Evolutionary conservation across 1,140 invertebrate species (phyloP).

Genomic region (Ditylenchus dipsaci): DNA sequence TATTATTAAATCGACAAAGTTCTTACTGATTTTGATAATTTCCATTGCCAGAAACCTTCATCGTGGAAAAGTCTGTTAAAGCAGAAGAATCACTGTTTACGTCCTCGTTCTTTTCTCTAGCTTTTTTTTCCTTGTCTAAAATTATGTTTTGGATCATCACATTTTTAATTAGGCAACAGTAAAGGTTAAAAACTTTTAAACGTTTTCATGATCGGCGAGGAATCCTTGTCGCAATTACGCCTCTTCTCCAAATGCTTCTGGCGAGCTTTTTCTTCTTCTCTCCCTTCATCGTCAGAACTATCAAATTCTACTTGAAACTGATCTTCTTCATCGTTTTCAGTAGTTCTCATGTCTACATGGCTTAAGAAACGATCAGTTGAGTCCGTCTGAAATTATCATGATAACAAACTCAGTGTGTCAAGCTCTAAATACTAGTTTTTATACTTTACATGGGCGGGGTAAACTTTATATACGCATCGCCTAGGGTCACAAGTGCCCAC

Average conservation of each 20-base stretch:
- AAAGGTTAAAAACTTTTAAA: no score
- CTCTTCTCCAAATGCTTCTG: constrained; percentile 3
- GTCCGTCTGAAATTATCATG: constrained; percentile 11
- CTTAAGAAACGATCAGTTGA: constrained; percentile 34
- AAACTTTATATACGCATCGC: not conserved
- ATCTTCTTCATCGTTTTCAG: constrained; percentile 44
- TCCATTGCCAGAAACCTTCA: not conserved
- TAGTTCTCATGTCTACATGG: constrained; percentile 39
- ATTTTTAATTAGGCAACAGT: no score
- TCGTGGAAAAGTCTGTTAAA: not conserved
- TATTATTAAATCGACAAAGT: no score
- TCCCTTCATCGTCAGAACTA: constrained; percentile 41
- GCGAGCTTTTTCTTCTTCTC: constrained; percentile 25
- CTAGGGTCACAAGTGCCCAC: no score
- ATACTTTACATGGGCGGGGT: not conserved
- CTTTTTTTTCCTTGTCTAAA: no score
- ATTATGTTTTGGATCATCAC: no score
- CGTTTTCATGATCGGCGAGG: constrained; percentile 13
- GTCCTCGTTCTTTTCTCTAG: constrained; percentile 11
- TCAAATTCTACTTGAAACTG: constrained; percentile 45
- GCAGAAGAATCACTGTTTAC: constrained; percentile 8
- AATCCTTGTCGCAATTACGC: constrained; percentile 10
- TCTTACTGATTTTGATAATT: not conserved
- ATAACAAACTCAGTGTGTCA: not conserved
- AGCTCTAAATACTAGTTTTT: not conserved